These are phyloP conservation scores for Crocallis elinguaria DNA, from an alignment of 2,888 invertebrate genomes.

Conservation along the genomic window DNA sequence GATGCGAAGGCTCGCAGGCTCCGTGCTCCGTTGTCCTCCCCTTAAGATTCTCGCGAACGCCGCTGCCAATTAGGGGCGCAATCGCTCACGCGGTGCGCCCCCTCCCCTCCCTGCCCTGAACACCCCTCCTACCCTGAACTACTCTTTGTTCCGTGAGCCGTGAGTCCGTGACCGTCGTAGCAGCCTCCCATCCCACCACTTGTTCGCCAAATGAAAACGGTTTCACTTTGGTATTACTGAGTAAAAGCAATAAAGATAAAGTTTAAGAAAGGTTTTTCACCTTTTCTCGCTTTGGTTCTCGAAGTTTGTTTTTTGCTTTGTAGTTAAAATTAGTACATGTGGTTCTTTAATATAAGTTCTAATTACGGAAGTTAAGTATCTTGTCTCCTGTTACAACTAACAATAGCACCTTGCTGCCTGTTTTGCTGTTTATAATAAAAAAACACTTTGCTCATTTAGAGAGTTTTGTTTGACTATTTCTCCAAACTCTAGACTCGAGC, in stretches of 20 bases:
- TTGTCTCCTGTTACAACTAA: too few species aligned
- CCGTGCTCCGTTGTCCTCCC: slow-evolving; percentile 76
- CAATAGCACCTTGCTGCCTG: too few species aligned
- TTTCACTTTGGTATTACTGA: slow-evolving; percentile 75
- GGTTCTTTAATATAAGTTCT: too few species aligned
- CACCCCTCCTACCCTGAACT: slow-evolving; percentile 52
- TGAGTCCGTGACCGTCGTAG: slow-evolving; percentile 55
- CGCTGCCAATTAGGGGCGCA: slow-evolving; percentile 85
- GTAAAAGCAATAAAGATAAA: slow-evolving; percentile 68
- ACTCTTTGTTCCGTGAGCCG: slow-evolving; percentile 71
- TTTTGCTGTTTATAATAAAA: too few species aligned
- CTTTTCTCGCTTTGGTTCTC: slow-evolving; percentile 56
- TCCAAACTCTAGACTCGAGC: too few species aligned
- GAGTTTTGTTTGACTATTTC: too few species aligned
- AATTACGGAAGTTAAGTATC: too few species aligned
- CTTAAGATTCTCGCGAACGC: slow-evolving; percentile 85
- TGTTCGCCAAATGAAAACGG: slow-evolving; percentile 79
- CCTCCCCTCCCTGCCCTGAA: slow-evolving; percentile 49
- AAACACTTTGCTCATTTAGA: too few species aligned
- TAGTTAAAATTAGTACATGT: slow-evolving; percentile 42
- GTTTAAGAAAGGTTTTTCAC: slow-evolving; percentile 64
- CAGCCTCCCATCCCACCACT: slow-evolving; percentile 66
- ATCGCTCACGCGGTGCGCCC: slow-evolving; percentile 81
- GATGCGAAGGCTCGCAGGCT: slow-evolving; percentile 72
- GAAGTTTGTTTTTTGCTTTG: slow-evolving; percentile 50